Percentiles rank a stretch among this genome's conserved stretches.
phyloP scores from a whole-genome alignment of 2,888 invertebrate species.

The Microplitis manilae region DNA sequence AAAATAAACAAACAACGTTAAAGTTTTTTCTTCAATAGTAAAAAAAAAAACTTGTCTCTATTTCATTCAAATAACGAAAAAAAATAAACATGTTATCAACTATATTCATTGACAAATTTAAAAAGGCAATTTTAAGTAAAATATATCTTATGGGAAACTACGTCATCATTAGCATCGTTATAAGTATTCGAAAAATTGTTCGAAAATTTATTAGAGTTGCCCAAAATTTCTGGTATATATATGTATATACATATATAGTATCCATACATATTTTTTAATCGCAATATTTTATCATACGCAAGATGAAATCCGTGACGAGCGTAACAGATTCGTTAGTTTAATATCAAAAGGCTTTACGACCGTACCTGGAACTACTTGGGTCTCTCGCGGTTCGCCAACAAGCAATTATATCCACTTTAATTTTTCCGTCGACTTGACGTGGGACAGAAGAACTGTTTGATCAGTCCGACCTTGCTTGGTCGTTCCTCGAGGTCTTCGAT shows the following conservation, averaged over 20 bases:
- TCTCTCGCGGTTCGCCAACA: conserved; percentile 57
- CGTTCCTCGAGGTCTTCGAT: conserved; percentile 45
- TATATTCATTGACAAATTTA: not conserved
- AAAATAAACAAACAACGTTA: not conserved
- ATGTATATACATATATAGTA: not conserved
- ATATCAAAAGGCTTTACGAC: conserved; percentile 66
- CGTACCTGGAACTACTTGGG: conserved; percentile 63
- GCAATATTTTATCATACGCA: conserved; percentile 32
- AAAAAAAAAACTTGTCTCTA: not conserved
- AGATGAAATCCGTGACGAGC: conserved; percentile 35
- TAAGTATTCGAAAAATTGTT: not conserved
- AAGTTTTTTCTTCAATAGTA: not conserved
- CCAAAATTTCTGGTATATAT: not conserved
- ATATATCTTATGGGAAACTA: not conserved
- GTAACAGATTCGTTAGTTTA: conserved; percentile 63
- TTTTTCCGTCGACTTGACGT: conserved; percentile 63
- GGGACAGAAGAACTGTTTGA: conserved; percentile 65
- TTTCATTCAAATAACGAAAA: not conserved
- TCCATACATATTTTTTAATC: conserved; percentile 24
- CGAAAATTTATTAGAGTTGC: not conserved
- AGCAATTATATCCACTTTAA: conserved; percentile 68
- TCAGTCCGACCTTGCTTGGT: conserved; percentile 62
- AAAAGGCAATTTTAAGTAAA: not conserved
- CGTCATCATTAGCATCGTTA: not conserved
- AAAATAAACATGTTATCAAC: not conserved